Base-by-base conservation (phyloP, 64 coral and sea anemone species). In the Dendronephthya gigantea region DNA sequence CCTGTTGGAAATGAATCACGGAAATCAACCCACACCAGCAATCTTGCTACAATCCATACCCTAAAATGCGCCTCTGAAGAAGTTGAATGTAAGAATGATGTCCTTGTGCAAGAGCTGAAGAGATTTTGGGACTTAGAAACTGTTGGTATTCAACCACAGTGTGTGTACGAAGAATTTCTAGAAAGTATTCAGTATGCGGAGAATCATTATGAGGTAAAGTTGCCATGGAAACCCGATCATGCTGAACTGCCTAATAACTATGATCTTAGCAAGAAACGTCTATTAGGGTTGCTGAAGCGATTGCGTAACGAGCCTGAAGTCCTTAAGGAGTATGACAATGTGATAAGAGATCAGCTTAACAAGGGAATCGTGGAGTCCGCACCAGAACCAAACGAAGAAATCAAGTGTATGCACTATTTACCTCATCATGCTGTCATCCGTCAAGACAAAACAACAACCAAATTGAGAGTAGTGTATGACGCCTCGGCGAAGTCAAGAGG, bases 391-490 rank as follows among this genome's bases (percentile, higher is more conserved):
- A 52, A 16, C 22, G 65, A 84, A 15, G 62, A 38, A 28, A 66
- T 31, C 1, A 33, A 75, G 25, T 11, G 32, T 28, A 38, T 50
- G 14, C 70, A 90, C 35, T 90, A 90, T 62, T 70, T 90, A 27
- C 89, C 89, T 10, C 83, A 90, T 39, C 89, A 90, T 55, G 83
- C 84, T n/a, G 84, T 90, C 9, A 79, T 86, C 47, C 41, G 89
- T 22, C 35, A 62, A 35, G 89, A 90, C 12, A 86, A 75, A 62
- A 10, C 49, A 39, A 87, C 74, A 33, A 86, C 74, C 6, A 83
- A 83, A 30, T 33, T 91, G 29, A 76, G 84, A 83, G 84, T 90
- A n/a, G 84, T 90, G 13, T 90, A 90, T 22, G 84, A 90, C 31
- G 90, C 74, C 19, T 90, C 90, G 74, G 84, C 84, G 49, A 86